Evolutionary conservation across 2,888 invertebrate genomes (phyloP).

Genomic region (Amblyjoppa fuscipennis): DNA sequence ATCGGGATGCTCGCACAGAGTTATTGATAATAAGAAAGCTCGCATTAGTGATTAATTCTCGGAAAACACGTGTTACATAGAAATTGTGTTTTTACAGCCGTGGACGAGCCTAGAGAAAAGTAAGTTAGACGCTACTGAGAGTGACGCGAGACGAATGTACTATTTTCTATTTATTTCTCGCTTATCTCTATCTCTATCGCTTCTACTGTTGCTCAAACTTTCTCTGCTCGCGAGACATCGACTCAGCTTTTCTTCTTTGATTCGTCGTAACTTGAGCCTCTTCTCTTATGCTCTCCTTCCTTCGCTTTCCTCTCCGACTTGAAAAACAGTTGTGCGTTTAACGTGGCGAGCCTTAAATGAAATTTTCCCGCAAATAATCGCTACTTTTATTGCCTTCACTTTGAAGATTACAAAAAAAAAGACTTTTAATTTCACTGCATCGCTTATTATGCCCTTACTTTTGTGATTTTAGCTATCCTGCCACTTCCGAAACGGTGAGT

Average conservation of each 20-base stretch:
- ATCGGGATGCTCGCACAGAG: neutral
- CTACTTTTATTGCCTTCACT: constrained; percentile 36
- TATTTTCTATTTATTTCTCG: constrained; percentile 29
- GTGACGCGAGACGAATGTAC: constrained; percentile 64
- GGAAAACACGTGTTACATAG: constrained; percentile 62
- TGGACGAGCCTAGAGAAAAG: constrained; percentile 98
- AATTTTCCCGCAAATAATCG: constrained; percentile 10
- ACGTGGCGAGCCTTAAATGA: constrained; percentile 8
- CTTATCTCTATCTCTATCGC: constrained; percentile 2
- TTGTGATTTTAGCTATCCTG: constrained; percentile 69
- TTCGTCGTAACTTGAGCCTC: constrained; percentile 60
- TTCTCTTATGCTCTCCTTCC: constrained; percentile 41
- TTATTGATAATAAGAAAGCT: constrained; percentile 25
- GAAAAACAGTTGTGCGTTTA: constrained; percentile 11
- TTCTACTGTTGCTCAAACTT: constrained; percentile 16
- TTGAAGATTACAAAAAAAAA: constrained; percentile 1
- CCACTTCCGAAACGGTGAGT: constrained; percentile 78
- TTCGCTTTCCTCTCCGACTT: constrained; percentile 37
- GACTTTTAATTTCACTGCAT: constrained; percentile 44
- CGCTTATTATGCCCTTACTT: constrained; percentile 60
- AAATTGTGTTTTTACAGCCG: constrained; percentile 90
- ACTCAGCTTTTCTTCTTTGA: constrained; percentile 46
- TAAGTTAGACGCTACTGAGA: constrained; percentile 87
- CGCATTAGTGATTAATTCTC: neutral
- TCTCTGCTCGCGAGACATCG: constrained; percentile 46